Base-by-base conservation (phyloP, 2,113 vertebrate species). In the Aptenodytes forsteri region DNA sequence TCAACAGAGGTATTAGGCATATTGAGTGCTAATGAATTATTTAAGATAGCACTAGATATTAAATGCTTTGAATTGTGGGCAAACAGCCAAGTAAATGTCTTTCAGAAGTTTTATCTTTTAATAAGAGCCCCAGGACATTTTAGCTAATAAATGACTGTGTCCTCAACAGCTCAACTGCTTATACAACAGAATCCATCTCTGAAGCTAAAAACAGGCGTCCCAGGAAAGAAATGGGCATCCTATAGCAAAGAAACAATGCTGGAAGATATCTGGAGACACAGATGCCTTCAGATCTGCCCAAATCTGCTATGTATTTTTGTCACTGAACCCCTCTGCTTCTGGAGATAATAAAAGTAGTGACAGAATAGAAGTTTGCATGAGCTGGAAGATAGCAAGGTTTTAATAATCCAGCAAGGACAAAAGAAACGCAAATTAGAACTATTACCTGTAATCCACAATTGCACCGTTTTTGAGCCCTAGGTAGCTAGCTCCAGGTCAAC, bases 1-100 rank as follows among this genome's bases (percentile, higher is more conserved):
- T 95, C 89, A 85, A n/a, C 69, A 96, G 90, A 95, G 88, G 95
- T 91, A 83, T 87, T 83, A 90, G 54, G 70, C 83, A 69, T 66
- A 93, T 89, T 38, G 83, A 97, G 73, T 3, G 5, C 78, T 97
- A 96, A 97, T 97, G 76, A 97, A 96, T 97, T 97, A 96, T 97
- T 98, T 96, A 97, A 96, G 93, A 80, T 82, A 71, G 25, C 79
- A 87, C 65, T 70, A 92, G 95, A 90, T 96, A 96, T 93, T 92
- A 96, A 96, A 95, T 67, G 62, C 65, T 91, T 84, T 83, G 78
- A 85, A 89, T 75, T 92, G 71, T 92, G 36, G 83, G 86, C 81
- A 87, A 97, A 93, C 87, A 94, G 90, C 78, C 80, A 92, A 87
- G 93, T 72, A 90, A 78, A 89, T 15, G 25, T 44, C 62, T 93